Base-by-base conservation (phyloP, 2,113 vertebrate genomes). In the Tachycineta bicolor region DNA sequence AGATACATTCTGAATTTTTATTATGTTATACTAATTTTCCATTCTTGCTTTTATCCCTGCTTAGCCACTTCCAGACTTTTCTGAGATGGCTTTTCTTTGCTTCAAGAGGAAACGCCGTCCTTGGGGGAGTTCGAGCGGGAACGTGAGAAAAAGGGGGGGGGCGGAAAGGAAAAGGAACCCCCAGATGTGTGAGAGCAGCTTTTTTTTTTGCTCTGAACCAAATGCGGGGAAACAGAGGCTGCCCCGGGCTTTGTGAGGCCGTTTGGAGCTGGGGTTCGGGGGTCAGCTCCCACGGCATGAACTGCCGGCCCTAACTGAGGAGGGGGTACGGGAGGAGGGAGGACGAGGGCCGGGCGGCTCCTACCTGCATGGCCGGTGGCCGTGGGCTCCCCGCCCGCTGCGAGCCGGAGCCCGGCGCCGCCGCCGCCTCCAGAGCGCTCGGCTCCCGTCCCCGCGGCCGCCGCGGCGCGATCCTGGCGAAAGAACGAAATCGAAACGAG, bases 401-500 rank as follows among this genome's bases (percentile, higher is more conserved):
- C 44, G 28, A 21, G 17, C 24, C 8, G 44, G 28, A 16, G 59
- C 83, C 47, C 69, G 60, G 39, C 8, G 65, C 44, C 3, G 56
- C 26, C 46, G 53, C 58, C 8, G n/a, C 7, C 59, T 16, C 20
- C 70, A 70, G 4, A 25, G 12, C 83, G 49, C 41, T 6, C 10
- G 3, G 25, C 8, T 55, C 14, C 53, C 12, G 64, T 24, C 56
- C 53, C 52, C n/a, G 76, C 23, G 50, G 56, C 43, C 64, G 55
- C 56, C 10, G 81, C 46, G 49, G 39, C 37, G 47, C 77, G 91
- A 96, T 94, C 96, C 97, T 98, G 98, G 98, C 98, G 84, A 37
- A 98, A 98, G 99, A 99, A 92, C 97, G 98, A 99, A 99, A 99
- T 97, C 96, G 98, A 99, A 99, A 99, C 82, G 83, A 98, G 96